These are phyloP conservation scores for Ceyx margarethae DNA, from an alignment of 2,113 vertebrate genomes.

Conservation along the genomic window DNA sequence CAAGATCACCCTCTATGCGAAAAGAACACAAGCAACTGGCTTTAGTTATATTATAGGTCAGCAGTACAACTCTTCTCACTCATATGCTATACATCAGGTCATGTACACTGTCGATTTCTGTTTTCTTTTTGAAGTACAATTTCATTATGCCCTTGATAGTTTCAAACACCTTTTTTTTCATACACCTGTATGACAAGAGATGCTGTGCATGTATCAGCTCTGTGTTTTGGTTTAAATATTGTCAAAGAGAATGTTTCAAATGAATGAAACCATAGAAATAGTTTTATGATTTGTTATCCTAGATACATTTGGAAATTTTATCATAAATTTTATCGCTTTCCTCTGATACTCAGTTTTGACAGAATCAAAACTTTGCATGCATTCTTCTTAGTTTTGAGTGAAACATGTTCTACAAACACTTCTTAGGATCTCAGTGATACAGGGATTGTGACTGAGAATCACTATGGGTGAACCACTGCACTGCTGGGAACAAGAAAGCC, in stretches of 20 bases:
- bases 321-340: not conserved
- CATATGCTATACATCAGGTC: not conserved
- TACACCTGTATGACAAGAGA: not conserved
- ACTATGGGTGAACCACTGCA: not conserved
- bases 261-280: not conserved
- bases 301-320: not conserved
- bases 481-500: not conserved
- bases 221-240: not conserved
- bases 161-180: not conserved
- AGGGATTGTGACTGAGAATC: not conserved
- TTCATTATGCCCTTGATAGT: not conserved
- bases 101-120: fast-evolving
- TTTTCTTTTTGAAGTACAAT: not conserved
- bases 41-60: fast-evolving
- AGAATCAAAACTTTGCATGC: not conserved
- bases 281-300: not conserved
- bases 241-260: not conserved
- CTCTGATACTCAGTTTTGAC: not conserved
- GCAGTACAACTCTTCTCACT: not conserved
- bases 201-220: not conserved
- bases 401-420: not conserved
- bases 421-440: not conserved
- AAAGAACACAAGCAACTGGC: not conserved
- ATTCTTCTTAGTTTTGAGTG: not conserved
- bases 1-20: not conserved